Conservation (phyloP, 2,113 vertebrate species). For the Ovibos moschatus region DNA sequence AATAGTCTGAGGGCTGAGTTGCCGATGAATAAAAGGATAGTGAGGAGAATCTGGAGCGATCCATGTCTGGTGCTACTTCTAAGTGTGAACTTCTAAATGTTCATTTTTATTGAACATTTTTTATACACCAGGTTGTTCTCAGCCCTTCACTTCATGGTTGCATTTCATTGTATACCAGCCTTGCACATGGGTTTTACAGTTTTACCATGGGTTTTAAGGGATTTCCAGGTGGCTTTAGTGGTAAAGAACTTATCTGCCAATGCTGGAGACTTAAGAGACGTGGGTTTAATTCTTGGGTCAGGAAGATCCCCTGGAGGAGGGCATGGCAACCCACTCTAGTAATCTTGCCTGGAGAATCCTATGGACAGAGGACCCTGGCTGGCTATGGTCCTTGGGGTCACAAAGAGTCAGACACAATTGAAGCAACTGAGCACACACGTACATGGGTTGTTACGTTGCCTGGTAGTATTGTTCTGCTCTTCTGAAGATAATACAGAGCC, state of each 20-base stretch:
- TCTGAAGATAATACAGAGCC: not conserved
- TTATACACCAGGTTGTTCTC: not conserved
- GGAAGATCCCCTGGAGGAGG: not conserved
- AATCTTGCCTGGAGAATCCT: not conserved
- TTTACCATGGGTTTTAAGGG: not conserved
- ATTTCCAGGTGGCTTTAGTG: not conserved
- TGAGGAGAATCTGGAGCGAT: not conserved
- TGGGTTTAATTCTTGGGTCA: not conserved
- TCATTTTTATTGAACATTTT: not conserved
- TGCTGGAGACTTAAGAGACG: not conserved
- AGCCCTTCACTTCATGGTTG: not conserved
- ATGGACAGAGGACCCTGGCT: not conserved
- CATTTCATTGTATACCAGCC: not conserved
- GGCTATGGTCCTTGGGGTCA: not conserved
- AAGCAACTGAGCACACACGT: not conserved
- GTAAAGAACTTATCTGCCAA: not conserved
- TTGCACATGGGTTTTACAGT: not conserved
- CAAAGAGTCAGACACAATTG: not conserved
- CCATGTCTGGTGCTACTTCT: not conserved
- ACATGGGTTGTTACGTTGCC: not conserved
- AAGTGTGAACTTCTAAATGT: too few relatives aligned
- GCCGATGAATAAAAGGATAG: not conserved
- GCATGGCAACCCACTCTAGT: not conserved
- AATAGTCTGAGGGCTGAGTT: not conserved
- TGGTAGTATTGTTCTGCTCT: not conserved